A percentile compares a stretch with the other conserved stretches of the same genome.
Evolutionary conservation across 2,888 invertebrate genomes (phyloP).

Genomic region (Chrysomela aeneicollis): DNA sequence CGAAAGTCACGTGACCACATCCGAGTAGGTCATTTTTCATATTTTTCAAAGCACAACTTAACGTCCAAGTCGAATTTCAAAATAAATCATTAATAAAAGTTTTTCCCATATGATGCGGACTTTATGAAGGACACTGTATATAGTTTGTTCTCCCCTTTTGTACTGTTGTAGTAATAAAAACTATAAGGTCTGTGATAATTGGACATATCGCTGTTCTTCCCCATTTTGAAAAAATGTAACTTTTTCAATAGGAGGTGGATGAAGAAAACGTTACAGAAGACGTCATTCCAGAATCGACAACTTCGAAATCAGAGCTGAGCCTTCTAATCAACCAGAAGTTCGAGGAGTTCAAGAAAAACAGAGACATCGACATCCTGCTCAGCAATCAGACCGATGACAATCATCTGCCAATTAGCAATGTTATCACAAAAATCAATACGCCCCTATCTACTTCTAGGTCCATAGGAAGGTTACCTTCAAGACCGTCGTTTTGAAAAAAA

Average conservation of each 20-base stretch:
- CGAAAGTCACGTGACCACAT: too few species aligned
- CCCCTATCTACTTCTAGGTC: slow-evolving; percentile 49
- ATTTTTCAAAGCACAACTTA: too few species aligned
- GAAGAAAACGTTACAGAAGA: slow-evolving; percentile 68
- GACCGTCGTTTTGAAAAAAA: slow-evolving; percentile 54
- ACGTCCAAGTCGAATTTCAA: too few species aligned
- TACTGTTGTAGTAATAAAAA: too few species aligned
- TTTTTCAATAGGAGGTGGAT: slow-evolving; percentile 71
- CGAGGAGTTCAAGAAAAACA: slow-evolving; percentile 65
- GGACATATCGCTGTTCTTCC: slow-evolving; percentile 10
- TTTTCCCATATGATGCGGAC: too few species aligned
- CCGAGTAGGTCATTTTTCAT: too few species aligned
- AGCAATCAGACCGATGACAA: slow-evolving; percentile 40
- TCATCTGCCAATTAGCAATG: slow-evolving; percentile 25
- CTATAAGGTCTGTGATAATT: too few species aligned
- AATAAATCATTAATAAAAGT: too few species aligned
- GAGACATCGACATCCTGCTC: slow-evolving; percentile 51
- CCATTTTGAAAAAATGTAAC: too few species aligned
- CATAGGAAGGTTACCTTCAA: slow-evolving; percentile 52
- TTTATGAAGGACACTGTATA: too few species aligned
- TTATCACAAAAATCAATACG: slow-evolving; percentile 18
- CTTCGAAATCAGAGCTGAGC: slow-evolving; percentile 64
- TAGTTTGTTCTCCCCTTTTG: too few species aligned
- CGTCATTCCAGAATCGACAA: slow-evolving; percentile 57
- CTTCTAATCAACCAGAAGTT: slow-evolving; percentile 63